These are phyloP conservation scores for Tapera naevia DNA, from an alignment of 2,797 vertebrate genomes.

Conservation along the genomic window DNA sequence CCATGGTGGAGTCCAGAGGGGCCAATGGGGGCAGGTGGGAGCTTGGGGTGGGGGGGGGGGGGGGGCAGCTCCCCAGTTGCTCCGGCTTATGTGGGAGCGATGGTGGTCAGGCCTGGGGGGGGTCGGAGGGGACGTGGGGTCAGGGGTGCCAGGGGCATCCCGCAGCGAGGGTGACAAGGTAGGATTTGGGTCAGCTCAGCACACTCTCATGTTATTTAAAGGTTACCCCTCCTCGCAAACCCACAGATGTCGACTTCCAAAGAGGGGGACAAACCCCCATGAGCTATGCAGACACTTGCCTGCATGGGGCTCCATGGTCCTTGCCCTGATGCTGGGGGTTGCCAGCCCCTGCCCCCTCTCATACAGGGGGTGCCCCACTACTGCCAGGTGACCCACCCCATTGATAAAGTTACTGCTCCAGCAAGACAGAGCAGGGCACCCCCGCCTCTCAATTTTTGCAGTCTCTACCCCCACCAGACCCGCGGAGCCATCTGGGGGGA, in stretches of 20 bases:
- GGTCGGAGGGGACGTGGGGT: fast-evolving
- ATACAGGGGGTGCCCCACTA: neutral
- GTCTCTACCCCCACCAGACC: neutral
- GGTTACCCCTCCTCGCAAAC: neutral
- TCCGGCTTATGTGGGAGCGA: neutral
- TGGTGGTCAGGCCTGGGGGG: neutral
- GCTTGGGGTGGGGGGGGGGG: too few relatives aligned
- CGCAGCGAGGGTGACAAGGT: fast-evolving
- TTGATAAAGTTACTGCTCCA: neutral
- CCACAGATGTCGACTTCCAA: neutral
- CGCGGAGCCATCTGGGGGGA: neutral
- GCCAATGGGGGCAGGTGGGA: too few relatives aligned
- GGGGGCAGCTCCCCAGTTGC: neutral
- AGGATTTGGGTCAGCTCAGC: neutral
- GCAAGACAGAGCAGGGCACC: fast-evolving
- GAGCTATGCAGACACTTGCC: neutral
- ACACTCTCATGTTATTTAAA: neutral
- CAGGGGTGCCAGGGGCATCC: neutral
- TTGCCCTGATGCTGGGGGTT: neutral
- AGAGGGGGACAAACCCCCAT: neutral
- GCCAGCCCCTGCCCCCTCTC: neutral
- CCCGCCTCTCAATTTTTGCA: neutral
- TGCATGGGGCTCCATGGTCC: neutral
- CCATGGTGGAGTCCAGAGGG: too few relatives aligned
- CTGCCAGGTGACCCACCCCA: neutral